A percentile compares a stretch with the other conserved stretches of the same genome.
phyloP scores from a whole-genome alignment of 2,888 invertebrate genomes.

The Bembecia ichneumoniformis region DNA sequence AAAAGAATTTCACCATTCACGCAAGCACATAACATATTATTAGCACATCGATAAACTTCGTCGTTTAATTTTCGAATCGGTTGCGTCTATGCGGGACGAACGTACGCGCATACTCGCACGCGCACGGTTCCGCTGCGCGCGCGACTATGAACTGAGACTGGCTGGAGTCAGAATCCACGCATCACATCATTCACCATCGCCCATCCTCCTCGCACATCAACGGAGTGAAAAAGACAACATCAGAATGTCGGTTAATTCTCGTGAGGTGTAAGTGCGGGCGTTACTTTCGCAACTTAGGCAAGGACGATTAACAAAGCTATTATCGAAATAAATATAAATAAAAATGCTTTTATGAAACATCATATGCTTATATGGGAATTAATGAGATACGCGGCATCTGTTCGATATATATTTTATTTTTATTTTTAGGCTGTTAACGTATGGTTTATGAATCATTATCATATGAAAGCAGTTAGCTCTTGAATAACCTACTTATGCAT shows the following conservation, averaged over 20 bases:
- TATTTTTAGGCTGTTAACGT: conserved; percentile 27
- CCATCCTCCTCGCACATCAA: conserved; percentile 32
- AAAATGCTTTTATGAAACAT: conserved; percentile 35
- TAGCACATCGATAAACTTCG: conserved; percentile 53
- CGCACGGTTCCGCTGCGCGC: conserved; percentile 46
- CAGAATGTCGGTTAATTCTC: conserved; percentile 28
- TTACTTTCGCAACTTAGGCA: conserved; percentile 50
- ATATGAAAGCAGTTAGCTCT: background rate
- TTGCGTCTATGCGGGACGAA: conserved; percentile 33
- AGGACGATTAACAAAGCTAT: conserved; percentile 55
- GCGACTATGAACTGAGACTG: conserved; percentile 57
- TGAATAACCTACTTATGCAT: background rate
- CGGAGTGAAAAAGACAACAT: conserved; percentile 28
- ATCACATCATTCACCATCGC: conserved; percentile 39
- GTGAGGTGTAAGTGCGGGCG: conserved; percentile 33
- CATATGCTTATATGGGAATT: conserved; percentile 31
- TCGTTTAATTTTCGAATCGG: conserved; percentile 30
- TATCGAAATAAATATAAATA: conserved; percentile 32
- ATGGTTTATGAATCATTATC: conserved; percentile 20
- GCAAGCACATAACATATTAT: conserved; percentile 23
- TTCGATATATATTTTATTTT: conserved; percentile 18
- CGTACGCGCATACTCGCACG: conserved; percentile 23
- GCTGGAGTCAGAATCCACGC: conserved; percentile 43
- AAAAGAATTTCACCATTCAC: conserved; percentile 28
- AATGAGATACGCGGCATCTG: conserved; percentile 21